These are phyloP conservation scores for Tetrapedia diversipes DNA, from an alignment of 2,888 invertebrate species.

Conservation along the genomic window DNA sequence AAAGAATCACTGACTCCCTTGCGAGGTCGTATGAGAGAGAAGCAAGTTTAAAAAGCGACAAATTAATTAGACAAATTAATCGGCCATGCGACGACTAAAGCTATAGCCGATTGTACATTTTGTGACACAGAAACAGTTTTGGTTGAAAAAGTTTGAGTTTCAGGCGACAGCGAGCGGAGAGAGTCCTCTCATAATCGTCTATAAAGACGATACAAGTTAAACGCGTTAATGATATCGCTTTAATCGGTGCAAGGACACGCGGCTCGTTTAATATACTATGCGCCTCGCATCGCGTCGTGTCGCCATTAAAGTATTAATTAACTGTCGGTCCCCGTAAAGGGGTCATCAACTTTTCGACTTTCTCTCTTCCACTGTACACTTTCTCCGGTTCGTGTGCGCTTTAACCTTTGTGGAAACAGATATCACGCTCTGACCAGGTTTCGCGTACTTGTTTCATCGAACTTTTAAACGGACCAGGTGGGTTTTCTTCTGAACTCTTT, in stretches of 20 bases:
- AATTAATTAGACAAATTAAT: conserved; percentile 30
- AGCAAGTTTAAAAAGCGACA: no score
- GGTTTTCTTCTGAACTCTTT: not conserved
- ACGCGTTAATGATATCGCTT: conserved; percentile 45
- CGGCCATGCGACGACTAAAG: conserved; percentile 23
- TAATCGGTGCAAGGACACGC: conserved; percentile 43
- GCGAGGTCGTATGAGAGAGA: no score
- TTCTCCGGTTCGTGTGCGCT: not conserved
- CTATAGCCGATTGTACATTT: not conserved
- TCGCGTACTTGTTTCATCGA: not conserved
- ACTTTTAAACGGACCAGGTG: no score
- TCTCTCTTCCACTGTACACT: conserved; percentile 5
- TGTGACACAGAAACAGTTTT: no score
- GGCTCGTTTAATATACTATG: conserved; percentile 50
- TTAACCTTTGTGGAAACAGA: not conserved
- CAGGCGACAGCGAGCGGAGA: no score
- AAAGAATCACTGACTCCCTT: no score
- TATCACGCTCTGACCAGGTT: not conserved
- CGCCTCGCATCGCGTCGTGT: conserved; percentile 16
- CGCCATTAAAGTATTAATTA: conserved; percentile 57
- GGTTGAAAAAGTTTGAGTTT: no score
- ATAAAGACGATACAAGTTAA: conserved; percentile 29
- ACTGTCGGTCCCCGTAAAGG: conserved; percentile 31
- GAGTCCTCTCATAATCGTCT: no score
- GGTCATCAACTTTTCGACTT: conserved; percentile 10